A percentile compares a stretch with the other conserved stretches of the same genome.
Conservation (phyloP, 1,140 invertebrate genomes). For the Daktulosphaira vitifoliae region DNA sequence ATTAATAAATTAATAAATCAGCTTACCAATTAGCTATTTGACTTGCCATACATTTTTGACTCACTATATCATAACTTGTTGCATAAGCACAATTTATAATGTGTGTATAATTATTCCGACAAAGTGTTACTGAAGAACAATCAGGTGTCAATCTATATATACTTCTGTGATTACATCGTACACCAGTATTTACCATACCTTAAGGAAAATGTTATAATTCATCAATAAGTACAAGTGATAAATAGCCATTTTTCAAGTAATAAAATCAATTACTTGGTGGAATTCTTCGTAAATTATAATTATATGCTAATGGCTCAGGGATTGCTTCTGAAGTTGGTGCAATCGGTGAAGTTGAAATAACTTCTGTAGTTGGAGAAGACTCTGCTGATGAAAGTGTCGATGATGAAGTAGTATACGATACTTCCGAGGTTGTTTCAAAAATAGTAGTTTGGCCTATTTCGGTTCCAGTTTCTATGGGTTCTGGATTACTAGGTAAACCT, state of each 20-base stretch:
- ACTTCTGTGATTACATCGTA: slow-evolving; percentile 34
- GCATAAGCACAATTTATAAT: slow-evolving; percentile 38
- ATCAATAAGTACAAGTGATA: background rate
- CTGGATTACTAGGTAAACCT: slow-evolving; percentile 42
- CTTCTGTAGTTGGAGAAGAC: slow-evolving; percentile 14
- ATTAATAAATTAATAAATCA: no score
- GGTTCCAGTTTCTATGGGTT: slow-evolving; percentile 35
- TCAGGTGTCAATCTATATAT: slow-evolving; percentile 37
- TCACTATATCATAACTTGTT: slow-evolving; percentile 36
- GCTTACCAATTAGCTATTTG: slow-evolving; percentile 39
- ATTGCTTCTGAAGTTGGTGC: background rate
- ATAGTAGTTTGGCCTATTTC: background rate
- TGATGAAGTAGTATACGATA: slow-evolving; percentile 8
- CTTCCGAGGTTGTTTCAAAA: background rate
- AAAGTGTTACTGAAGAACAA: slow-evolving; percentile 39
- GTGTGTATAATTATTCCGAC: slow-evolving; percentile 36
- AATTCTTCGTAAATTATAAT: slow-evolving; percentile 29
- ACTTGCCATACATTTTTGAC: slow-evolving; percentile 36
- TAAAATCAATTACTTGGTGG: slow-evolving; percentile 17
- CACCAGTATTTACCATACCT: slow-evolving; percentile 36
- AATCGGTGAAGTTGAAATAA: background rate
- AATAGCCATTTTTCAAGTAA: background rate
- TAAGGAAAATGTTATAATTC: background rate
- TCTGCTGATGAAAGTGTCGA: slow-evolving; percentile 25
- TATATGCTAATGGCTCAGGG: slow-evolving; percentile 19